A percentile compares a stretch with the other conserved stretches of the same genome.
Conservation (phyloP, 2,113 vertebrate species). For the Mola mola region DNA sequence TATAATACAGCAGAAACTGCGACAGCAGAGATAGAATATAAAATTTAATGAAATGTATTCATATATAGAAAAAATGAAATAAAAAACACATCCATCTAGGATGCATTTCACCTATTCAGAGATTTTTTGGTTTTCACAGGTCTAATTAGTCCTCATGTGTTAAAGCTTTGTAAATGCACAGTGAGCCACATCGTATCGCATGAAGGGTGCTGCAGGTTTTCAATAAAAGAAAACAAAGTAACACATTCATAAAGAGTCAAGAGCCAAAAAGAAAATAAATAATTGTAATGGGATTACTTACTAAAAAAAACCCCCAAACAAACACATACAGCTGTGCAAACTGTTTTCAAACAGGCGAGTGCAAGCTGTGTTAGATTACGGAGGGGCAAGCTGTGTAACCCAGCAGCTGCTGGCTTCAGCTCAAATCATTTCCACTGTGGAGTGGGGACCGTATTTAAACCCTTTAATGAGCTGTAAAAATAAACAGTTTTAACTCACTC, state of each 20-base stretch:
- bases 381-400: constrained; percentile 6
- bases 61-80: too few species aligned
- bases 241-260: not conserved
- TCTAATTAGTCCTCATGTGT: too few species aligned
- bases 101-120: too few species aligned
- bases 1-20: too few species aligned
- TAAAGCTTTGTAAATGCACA: too few species aligned
- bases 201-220: constrained; percentile 9
- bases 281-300: not conserved
- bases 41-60: too few species aligned
- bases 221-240: constrained; percentile 4
- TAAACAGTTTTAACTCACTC: not conserved
- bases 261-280: not conserved
- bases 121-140: too few species aligned
- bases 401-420: constrained; percentile 20
- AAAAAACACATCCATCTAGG: too few species aligned
- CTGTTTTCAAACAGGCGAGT: not conserved
- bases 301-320: not conserved
- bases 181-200: too few species aligned
- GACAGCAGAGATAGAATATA: too few species aligned
- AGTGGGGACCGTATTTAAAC: constrained; percentile 7
- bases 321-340: not conserved
- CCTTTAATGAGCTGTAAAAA: too few species aligned
- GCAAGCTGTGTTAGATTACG: not conserved
- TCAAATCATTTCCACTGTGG: constrained; percentile 31